Conservation (phyloP, 2,113 vertebrate genomes). For the Lepidothrix coronata region DNA sequence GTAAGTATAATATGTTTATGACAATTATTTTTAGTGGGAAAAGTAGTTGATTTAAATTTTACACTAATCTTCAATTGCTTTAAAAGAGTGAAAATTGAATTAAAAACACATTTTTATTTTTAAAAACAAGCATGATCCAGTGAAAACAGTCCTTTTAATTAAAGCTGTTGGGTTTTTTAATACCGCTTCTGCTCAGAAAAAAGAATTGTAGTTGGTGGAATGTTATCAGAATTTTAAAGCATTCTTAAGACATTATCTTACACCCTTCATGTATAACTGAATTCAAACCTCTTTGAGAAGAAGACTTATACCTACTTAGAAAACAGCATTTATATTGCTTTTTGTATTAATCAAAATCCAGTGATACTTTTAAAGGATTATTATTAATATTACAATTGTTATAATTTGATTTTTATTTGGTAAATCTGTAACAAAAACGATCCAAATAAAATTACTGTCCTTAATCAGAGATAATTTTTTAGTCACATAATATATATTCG, state of each 20-base stretch:
- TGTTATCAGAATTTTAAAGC: not conserved
- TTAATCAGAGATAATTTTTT: not conserved
- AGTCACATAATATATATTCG: fast-evolving
- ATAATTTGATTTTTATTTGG: not conserved
- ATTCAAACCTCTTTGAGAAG: not conserved
- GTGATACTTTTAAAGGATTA: not conserved
- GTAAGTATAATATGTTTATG: not conserved
- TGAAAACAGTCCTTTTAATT: not conserved
- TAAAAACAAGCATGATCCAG: not conserved
- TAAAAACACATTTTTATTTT: not conserved
- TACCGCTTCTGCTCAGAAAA: not conserved
- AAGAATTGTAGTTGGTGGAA: not conserved
- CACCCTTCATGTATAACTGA: not conserved
- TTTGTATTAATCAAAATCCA: not conserved
- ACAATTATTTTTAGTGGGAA: not conserved
- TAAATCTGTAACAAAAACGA: not conserved
- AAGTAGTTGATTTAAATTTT: not conserved
- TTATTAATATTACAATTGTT: not conserved
- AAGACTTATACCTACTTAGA: not conserved
- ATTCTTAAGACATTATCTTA: not conserved
- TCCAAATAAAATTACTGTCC: not conserved
- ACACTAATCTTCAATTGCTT: not conserved
- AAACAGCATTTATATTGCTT: not conserved
- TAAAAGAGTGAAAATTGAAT: not conserved
- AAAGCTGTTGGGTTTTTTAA: not conserved